Evolutionary conservation across 2,888 invertebrate genomes (phyloP), one percentile per base, ranked within the genome.

Genomic region (Meliscaeva auricollis): DNA sequence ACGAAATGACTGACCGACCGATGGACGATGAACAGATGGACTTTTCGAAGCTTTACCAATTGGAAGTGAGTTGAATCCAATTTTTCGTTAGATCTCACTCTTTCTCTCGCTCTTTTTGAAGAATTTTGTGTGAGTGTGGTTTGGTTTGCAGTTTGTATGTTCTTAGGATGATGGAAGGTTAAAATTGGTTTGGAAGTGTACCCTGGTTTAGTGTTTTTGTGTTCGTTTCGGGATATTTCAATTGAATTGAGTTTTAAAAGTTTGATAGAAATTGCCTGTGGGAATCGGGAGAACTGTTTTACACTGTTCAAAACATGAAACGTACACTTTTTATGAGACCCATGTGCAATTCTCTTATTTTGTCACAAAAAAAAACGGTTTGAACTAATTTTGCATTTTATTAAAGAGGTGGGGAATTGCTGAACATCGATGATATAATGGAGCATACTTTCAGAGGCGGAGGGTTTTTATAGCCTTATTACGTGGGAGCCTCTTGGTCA

Each of bases 161-260:
- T 17, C 15, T 44, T 54, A 50, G 30, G 41, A 58, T 68, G 76
- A 68, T 73, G 54, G 38, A 66, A 64, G 75, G 35, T 74, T 62
- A 52, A 64, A 76, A 64, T 73, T 81, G 81, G 72, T 54, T n/a
- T 66, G 50, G 48, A 32, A 62, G n/a, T 58, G 44, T 30, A 64
- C 66, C 44, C 41, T 26, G 32, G 69, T 41, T 64, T 52, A 13
- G 58, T 35, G 11, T 38, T 15, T 56, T 76, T 73, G 22, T 26
- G 1, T 46, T 54, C 2, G n/a, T 41, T 44, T 62, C 26, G 26
- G 26, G 11, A 58, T 9, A 35, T 50, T 50, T 66, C 66, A 60
- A 83, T 79, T 62, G 69, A 80, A 66, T 15, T 46, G 7, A 58
- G 46, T 72, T 79, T 60, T 54, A 56, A 77, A 85, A 76, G 60